Evolutionary conservation across 2,888 invertebrate genomes (phyloP).

Genomic region (Pyrgus malvae): DNA sequence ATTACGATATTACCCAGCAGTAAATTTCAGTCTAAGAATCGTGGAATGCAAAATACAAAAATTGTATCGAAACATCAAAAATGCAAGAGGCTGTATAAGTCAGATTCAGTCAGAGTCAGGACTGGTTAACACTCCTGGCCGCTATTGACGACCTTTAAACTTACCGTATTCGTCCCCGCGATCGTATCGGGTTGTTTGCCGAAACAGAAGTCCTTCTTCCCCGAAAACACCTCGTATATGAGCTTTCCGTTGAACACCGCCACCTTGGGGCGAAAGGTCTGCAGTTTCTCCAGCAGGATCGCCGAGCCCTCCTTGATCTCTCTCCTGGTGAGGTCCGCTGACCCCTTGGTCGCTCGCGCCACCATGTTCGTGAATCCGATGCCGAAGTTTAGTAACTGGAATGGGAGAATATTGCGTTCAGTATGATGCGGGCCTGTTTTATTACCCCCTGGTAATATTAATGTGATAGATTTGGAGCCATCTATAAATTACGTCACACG

Average conservation of each 20-base stretch:
- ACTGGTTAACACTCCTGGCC: no score
- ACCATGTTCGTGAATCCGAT: conserved; percentile 99
- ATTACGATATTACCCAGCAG: no score
- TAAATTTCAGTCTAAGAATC: no score
- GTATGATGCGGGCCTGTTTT: not conserved
- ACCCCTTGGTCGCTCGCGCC: conserved; percentile 96
- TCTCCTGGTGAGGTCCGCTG: conserved; percentile 95
- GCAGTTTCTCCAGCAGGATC: conserved; percentile 93
- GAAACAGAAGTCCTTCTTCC: conserved; percentile 98
- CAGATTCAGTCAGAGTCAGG: no score
- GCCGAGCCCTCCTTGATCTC: conserved; percentile 97
- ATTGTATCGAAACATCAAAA: no score
- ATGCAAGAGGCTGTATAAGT: no score
- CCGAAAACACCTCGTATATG: conserved; percentile 98
- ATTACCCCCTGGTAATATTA: not conserved
- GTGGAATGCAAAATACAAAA: no score
- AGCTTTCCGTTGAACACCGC: conserved; percentile 92
- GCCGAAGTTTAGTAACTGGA: conserved; percentile 90
- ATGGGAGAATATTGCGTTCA: not conserved
- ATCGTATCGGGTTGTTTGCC: conserved; percentile 97
- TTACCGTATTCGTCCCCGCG: conserved; percentile 96
- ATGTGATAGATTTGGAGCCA: not conserved
- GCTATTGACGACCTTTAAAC: conserved; percentile 47
- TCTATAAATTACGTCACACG: no score
- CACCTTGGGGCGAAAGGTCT: conserved; percentile 95